phyloP scores from a whole-genome alignment of 2,797 vertebrate species.

The Pangasius larnaudii region DNA sequence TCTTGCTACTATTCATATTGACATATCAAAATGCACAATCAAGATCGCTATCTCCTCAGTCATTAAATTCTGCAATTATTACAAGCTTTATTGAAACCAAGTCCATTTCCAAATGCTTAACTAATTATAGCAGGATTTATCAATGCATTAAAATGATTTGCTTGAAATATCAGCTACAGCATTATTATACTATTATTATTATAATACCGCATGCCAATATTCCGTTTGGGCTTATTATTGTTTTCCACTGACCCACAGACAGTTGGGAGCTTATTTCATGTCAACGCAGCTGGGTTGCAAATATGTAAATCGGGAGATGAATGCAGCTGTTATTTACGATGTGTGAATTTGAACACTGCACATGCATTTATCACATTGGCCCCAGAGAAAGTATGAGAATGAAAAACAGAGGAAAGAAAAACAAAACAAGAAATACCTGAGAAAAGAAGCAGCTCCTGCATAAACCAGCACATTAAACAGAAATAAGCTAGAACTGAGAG shows the following conservation, averaged over 20 bases:
- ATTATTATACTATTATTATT: no score
- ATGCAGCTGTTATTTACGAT: background rate
- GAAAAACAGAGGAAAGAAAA: background rate
- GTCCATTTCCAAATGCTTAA: slow-evolving; percentile 7
- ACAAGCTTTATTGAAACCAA: background rate
- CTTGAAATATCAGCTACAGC: no score
- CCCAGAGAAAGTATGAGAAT: background rate
- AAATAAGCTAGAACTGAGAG: background rate
- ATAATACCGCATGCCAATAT: background rate
- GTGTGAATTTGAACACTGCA: background rate
- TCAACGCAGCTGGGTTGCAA: slow-evolving; percentile 1
- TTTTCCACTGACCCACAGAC: background rate
- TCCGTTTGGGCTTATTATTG: slow-evolving; percentile 9
- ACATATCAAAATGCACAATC: background rate
- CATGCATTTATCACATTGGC: background rate
- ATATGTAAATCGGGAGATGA: slow-evolving; percentile 6
- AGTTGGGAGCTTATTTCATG: background rate
- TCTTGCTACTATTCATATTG: background rate
- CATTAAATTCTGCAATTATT: background rate
- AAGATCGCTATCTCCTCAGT: background rate
- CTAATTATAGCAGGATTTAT: slow-evolving; percentile 6
- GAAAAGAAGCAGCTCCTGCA: background rate
- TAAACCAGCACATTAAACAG: background rate
- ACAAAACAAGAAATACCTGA: background rate
- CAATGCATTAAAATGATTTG: background rate